These are phyloP conservation scores for Rafetus swinhoei DNA, from an alignment of 2,113 vertebrate genomes.

Conservation along the genomic window DNA sequence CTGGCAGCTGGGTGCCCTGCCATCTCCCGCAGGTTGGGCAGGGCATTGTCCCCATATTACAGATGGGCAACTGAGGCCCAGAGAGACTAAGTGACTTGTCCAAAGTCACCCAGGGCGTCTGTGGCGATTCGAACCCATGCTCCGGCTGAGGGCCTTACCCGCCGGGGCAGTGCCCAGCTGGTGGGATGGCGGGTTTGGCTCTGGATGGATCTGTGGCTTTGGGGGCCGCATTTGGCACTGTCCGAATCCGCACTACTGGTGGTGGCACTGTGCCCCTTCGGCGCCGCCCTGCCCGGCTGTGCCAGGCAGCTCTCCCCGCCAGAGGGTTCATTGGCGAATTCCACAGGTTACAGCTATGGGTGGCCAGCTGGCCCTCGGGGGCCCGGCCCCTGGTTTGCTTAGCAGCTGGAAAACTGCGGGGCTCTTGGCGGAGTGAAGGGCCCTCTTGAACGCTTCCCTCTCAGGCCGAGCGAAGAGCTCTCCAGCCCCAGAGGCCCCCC, in stretches of 20 bases:
- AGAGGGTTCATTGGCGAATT: background rate
- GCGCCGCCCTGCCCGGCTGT: background rate
- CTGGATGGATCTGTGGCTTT: background rate
- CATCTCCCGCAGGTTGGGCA: too few species aligned
- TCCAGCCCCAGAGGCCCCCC: constrained; percentile 39
- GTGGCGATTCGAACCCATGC: background rate
- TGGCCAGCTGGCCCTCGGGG: background rate
- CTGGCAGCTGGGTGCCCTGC: background rate
- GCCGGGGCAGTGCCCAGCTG: background rate
- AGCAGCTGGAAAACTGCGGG: constrained; percentile 42
- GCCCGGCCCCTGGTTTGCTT: constrained; percentile 39
- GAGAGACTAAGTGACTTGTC: background rate
- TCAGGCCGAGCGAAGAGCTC: constrained; percentile 49
- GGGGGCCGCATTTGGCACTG: background rate
- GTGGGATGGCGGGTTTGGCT: background rate
- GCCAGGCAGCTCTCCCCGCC: background rate
- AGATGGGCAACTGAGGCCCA: background rate
- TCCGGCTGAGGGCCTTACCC: too few species aligned
- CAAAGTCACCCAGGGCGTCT: background rate
- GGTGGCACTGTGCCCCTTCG: background rate
- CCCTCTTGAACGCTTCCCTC: constrained; percentile 49
- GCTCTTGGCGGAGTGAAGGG: constrained; percentile 41
- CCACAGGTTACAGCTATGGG: background rate
- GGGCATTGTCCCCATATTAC: background rate
- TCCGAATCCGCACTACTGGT: background rate